A percentile compares a stretch with the other conserved stretches of the same genome.
Conservation (phyloP, 1,140 invertebrate species). For the Liolophura sinensis region DNA sequence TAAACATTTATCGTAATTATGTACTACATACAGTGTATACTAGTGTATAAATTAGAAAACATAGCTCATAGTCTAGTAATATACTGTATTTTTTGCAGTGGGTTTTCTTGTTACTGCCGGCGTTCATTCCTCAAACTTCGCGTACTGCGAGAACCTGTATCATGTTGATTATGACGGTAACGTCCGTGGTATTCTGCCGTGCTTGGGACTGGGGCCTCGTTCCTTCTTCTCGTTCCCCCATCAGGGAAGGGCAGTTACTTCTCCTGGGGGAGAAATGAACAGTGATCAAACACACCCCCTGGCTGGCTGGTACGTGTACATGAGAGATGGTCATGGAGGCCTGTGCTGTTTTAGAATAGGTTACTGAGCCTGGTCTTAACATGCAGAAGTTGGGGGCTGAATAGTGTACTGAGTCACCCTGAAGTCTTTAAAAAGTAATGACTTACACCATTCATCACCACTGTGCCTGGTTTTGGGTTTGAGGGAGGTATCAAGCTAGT, state of each 20-base stretch:
- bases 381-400: too few species aligned
- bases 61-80: too few species aligned
- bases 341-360: too few species aligned
- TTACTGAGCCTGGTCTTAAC: too few species aligned
- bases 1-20: not conserved
- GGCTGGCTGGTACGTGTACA: slow-evolving; percentile 24
- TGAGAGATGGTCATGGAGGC: slow-evolving; percentile 32
- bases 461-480: too few species aligned
- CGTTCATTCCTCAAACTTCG: slow-evolving; percentile 5
- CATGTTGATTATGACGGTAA: slow-evolving; percentile 16
- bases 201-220: slow-evolving; percentile 24
- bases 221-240: slow-evolving; percentile 24
- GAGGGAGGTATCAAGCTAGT: too few species aligned
- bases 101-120: slow-evolving; percentile 20
- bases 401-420: too few species aligned
- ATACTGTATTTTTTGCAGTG: slow-evolving; percentile 16
- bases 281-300: not conserved
- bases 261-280: not conserved
- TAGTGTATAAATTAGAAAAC: too few species aligned
- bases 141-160: slow-evolving; percentile 23
- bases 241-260: slow-evolving; percentile 1
- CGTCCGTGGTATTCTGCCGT: slow-evolving; percentile 20
- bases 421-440: too few species aligned
- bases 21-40: too few species aligned
- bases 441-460: too few species aligned